phyloP scores from a whole-genome alignment of 2,888 invertebrate genomes.

The Tetragonula carbonaria region DNA sequence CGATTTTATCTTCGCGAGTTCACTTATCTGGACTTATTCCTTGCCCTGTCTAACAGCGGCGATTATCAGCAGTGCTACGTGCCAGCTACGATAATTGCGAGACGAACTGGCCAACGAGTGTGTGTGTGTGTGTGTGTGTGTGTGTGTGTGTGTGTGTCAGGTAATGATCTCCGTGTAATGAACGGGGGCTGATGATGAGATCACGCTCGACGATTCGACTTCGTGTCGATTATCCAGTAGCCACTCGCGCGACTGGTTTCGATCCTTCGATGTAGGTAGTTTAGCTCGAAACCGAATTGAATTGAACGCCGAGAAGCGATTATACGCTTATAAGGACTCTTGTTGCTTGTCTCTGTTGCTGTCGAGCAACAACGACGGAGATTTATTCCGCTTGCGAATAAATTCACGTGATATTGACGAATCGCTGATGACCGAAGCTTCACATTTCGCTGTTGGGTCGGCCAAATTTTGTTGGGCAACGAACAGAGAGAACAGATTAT shows the following conservation, averaged over 20 bases:
- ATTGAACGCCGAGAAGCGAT: background rate
- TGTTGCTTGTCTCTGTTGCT: too few relatives aligned
- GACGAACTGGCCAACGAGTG: conserved; percentile 27
- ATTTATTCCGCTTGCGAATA: too few relatives aligned
- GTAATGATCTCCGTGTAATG: conserved; percentile 46
- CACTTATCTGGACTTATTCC: conserved; percentile 50
- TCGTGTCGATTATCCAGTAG: conserved; percentile 33
- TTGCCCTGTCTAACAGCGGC: conserved; percentile 51
- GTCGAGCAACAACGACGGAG: background rate
- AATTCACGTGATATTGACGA: too few relatives aligned
- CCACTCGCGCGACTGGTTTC: conserved; percentile 14
- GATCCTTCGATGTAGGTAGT: conserved; percentile 7
- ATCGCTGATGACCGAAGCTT: too few relatives aligned
- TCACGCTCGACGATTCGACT: conserved; percentile 34
- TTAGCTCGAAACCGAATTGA: background rate
- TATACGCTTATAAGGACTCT: too few relatives aligned
- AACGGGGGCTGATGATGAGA: conserved; percentile 15
- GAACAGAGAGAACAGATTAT: background rate
- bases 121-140: too few relatives aligned
- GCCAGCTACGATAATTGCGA: conserved; percentile 54
- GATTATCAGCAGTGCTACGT: conserved; percentile 53
- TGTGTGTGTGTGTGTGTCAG: background rate
- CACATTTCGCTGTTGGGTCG: background rate
- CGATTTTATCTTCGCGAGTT: conserved; percentile 45
- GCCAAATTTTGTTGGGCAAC: background rate